These are phyloP conservation scores for Listronotus bonariensis DNA, from an alignment of 1,140 invertebrate species.

Conservation along the genomic window DNA sequence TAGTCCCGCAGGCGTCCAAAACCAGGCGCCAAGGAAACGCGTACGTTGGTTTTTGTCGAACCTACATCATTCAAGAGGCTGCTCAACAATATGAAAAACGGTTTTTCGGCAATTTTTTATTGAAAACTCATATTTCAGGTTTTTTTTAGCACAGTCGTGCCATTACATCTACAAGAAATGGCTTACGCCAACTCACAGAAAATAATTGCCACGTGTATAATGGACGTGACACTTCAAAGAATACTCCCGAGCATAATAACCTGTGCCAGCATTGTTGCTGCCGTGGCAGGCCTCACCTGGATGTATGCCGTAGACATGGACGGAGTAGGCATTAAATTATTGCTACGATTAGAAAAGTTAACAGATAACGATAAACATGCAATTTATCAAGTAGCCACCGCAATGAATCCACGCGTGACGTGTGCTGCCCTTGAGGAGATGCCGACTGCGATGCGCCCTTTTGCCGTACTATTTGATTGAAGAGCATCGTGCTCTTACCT, in stretches of 20 bases:
- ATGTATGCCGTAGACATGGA: constrained; percentile 1
- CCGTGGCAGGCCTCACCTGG: constrained; percentile 1
- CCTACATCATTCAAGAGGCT: no score
- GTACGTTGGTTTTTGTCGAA: no score
- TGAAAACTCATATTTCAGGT: no score
- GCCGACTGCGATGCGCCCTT: neutral
- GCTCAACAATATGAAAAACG: no score
- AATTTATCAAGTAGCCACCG: constrained; percentile 1
- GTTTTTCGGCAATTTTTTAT: no score
- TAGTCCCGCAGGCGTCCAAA: no score
- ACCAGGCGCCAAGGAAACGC: no score
- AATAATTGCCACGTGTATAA: neutral
- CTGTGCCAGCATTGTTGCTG: constrained; percentile 1
- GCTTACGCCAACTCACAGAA: constrained; percentile 1
- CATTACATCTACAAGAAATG: no score
- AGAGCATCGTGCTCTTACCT: constrained; percentile 1
- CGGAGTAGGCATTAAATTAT: constrained; percentile 1
- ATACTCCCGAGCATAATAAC: neutral
- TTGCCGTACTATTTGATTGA: constrained; percentile 1
- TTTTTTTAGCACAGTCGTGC: no score
- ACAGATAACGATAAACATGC: constrained; percentile 1
- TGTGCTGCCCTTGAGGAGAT: constrained; percentile 1
- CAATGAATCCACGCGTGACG: constrained; percentile 1
- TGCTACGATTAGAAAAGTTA: constrained; percentile 1
- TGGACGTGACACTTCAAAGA: constrained; percentile 1